Evolutionary conservation across 2,888 invertebrate species (phyloP).

Genomic region (Leistus spinibarbis): DNA sequence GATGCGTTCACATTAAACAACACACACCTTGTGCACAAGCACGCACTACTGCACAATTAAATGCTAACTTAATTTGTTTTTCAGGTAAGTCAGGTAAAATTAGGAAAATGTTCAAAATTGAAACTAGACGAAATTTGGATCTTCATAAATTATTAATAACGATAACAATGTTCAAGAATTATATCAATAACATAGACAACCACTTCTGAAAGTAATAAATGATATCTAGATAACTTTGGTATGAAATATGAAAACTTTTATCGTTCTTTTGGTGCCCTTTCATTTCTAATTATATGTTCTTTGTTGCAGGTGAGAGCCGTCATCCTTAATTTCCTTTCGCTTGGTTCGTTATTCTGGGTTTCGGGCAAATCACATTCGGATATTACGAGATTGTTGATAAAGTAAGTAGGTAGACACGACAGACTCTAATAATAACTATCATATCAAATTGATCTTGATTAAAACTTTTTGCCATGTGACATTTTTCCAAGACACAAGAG

Average conservation of each 20-base stretch:
- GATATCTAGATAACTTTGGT: too few species aligned
- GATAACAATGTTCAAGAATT: too few species aligned
- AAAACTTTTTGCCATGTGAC: conserved; percentile 11
- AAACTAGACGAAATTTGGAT: too few species aligned
- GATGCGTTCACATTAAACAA: background rate
- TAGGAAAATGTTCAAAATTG: too few species aligned
- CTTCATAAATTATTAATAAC: too few species aligned
- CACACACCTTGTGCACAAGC: background rate
- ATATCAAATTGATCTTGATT: conserved; percentile 22
- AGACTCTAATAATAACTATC: background rate
- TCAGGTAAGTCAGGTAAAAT: too few species aligned
- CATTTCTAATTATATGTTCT: background rate
- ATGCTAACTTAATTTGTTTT: too few species aligned
- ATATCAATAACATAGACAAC: too few species aligned
- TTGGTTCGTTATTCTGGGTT: background rate
- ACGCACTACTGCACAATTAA: too few species aligned
- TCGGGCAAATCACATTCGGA: background rate
- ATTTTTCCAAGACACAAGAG: conserved; percentile 14
- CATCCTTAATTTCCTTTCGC: conserved; percentile 7
- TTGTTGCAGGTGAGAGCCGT: conserved; percentile 14
- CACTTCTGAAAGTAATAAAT: too few species aligned
- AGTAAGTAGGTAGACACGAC: background rate
- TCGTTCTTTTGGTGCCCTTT: background rate
- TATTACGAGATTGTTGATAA: background rate
- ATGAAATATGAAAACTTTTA: too few species aligned